Percentiles rank a stretch among this genome's conserved stretches.
These are phyloP conservation scores for Tympanuchus pallidicinctus DNA, from an alignment of 2,113 vertebrate genomes.

Conservation along the genomic window DNA sequence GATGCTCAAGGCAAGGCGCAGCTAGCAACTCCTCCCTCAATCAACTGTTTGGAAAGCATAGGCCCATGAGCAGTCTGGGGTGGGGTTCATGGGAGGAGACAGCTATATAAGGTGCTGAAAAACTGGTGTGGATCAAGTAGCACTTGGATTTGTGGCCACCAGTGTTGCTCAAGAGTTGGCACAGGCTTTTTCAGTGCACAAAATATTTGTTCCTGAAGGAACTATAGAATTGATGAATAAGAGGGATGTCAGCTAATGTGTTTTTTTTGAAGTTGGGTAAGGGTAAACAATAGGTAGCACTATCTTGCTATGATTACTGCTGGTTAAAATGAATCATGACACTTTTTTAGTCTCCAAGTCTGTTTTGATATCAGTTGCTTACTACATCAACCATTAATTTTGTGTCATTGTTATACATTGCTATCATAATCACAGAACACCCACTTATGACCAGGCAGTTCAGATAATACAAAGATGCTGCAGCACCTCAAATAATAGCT, in stretches of 20 bases:
- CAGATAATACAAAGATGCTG: conserved; percentile 2
- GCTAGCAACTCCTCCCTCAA: neutral
- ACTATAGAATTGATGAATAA: neutral
- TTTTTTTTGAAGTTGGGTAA: neutral
- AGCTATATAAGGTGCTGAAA: neutral
- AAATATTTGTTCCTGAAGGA: neutral
- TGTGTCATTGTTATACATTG: neutral
- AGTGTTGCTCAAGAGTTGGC: neutral
- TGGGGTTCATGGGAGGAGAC: neutral
- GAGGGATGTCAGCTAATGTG: neutral
- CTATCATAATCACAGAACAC: conserved; percentile 26
- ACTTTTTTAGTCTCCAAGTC: neutral
- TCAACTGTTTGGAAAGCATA: neutral
- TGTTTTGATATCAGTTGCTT: conserved; percentile 22
- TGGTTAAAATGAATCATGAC: neutral
- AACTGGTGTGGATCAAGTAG: neutral
- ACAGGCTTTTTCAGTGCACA: neutral
- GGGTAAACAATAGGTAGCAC: neutral
- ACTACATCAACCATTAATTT: neutral
- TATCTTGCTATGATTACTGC: neutral
- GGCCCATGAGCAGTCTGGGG: neutral
- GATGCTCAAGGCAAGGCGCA: neutral
- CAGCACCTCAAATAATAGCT: neutral
- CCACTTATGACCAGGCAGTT: conserved; percentile 18
- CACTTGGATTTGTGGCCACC: neutral